Percentiles rank a stretch among this genome's conserved stretches.
Conservation (phyloP, 1,140 invertebrate genomes). For the Eriocheir sinensis region DNA sequence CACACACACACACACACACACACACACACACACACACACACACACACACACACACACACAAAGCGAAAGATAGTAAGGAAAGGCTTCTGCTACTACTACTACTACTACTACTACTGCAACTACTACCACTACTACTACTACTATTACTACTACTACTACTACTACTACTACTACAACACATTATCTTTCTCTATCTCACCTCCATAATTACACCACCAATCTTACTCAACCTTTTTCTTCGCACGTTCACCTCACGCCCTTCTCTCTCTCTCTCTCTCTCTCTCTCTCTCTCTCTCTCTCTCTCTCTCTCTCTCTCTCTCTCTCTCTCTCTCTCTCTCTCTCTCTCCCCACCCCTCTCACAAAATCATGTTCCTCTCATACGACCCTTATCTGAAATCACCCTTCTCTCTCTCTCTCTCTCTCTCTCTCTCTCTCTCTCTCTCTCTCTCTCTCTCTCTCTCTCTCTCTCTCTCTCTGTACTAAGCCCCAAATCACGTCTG, state of each 20-base stretch:
- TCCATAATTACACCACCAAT: not conserved
- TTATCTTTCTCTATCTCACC: not conserved
- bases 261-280: too few species aligned
- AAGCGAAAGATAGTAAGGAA: not conserved
- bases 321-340: too few species aligned
- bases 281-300: too few species aligned
- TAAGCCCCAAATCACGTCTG: not conserved
- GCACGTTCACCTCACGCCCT: not conserved
- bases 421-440: not conserved
- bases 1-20: slow-evolving; percentile 37
- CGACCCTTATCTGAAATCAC: too few species aligned
- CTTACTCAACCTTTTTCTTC: not conserved
- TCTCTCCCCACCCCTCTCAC: too few species aligned
- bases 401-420: slow-evolving; percentile 24
- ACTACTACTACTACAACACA: not conserved
- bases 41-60: not conserved
- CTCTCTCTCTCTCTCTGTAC: not conserved
- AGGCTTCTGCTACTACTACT: too few species aligned
- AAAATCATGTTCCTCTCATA: too few species aligned
- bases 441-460: not conserved
- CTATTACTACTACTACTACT: not conserved
- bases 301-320: too few species aligned
- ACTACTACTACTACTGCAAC: too few species aligned
- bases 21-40: slow-evolving; percentile 33
- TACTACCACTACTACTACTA: not conserved